These are phyloP conservation scores for Hybognathus amarus DNA, from an alignment of 2,797 vertebrate species.

Conservation along the genomic window DNA sequence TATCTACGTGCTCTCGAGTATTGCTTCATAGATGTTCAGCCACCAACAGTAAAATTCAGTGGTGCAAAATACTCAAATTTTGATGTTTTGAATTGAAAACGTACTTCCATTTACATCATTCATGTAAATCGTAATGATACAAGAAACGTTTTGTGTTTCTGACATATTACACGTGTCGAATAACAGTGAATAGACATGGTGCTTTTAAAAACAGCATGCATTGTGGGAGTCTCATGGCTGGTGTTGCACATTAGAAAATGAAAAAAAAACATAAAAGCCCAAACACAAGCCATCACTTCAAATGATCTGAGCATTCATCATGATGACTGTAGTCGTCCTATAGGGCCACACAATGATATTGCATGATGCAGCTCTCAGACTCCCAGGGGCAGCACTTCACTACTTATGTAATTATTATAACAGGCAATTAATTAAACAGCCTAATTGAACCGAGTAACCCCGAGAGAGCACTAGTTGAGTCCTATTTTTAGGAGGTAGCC, in stretches of 20 bases:
- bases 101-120: too few relatives aligned
- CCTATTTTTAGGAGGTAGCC: constrained; percentile 71
- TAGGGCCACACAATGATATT: constrained; percentile 54
- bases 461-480: constrained; percentile 55
- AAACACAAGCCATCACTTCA: constrained; percentile 14
- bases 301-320: constrained; percentile 41
- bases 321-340: constrained; percentile 36
- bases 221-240: not conserved
- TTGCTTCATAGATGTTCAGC: too few relatives aligned
- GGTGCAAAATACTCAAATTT: too few relatives aligned
- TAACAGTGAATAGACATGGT: not conserved
- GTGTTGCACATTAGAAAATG: not conserved
- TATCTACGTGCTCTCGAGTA: too few relatives aligned
- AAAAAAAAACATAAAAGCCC: not conserved
- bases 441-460: constrained; percentile 73
- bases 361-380: constrained; percentile 46
- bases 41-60: too few relatives aligned
- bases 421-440: constrained; percentile 71
- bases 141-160: too few relatives aligned
- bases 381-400: constrained; percentile 53
- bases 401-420: constrained; percentile 69
- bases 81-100: too few relatives aligned
- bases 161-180: too few relatives aligned
- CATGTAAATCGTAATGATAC: too few relatives aligned
- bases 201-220: not conserved